Conservation (phyloP, 2,797 vertebrate species). For the Mormyrus proboscirostris region DNA sequence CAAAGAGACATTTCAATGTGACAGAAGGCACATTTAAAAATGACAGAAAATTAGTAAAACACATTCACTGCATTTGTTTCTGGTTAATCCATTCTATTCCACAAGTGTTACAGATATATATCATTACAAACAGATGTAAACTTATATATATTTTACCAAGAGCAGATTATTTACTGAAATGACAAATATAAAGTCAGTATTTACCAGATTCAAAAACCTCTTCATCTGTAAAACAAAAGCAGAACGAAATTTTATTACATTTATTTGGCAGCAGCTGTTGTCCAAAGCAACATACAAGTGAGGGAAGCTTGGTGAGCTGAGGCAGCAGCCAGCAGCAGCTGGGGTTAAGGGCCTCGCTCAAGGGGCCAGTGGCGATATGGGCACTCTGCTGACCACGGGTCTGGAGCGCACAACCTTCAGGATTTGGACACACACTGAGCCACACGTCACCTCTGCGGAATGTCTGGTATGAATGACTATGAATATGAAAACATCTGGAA, state of each 20-base stretch:
- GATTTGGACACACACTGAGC: background rate
- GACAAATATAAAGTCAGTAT: background rate
- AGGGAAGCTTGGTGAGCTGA: background rate
- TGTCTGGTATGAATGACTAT: background rate
- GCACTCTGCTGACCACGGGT: background rate
- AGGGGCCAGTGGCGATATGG: background rate
- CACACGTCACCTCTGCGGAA: background rate
- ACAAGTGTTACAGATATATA: background rate
- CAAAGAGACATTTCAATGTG: background rate
- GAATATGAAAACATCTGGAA: background rate
- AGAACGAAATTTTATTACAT: background rate
- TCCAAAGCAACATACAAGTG: background rate
- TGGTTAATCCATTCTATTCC: background rate
- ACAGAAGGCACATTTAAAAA: constrained; percentile 9
- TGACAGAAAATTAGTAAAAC: constrained; percentile 4
- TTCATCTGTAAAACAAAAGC: constrained; percentile 70
- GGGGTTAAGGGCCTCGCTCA: background rate
- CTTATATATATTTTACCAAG: background rate
- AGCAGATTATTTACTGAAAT: constrained; percentile 2
- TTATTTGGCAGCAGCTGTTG: background rate
- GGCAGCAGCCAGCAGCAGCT: background rate
- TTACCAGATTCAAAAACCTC: constrained; percentile 97
- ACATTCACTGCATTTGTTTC: background rate
- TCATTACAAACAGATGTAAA: background rate
- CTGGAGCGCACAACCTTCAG: background rate